Base-by-base conservation (phyloP, 2,888 invertebrate genomes). In the Chydorus sphaericus region DNA sequence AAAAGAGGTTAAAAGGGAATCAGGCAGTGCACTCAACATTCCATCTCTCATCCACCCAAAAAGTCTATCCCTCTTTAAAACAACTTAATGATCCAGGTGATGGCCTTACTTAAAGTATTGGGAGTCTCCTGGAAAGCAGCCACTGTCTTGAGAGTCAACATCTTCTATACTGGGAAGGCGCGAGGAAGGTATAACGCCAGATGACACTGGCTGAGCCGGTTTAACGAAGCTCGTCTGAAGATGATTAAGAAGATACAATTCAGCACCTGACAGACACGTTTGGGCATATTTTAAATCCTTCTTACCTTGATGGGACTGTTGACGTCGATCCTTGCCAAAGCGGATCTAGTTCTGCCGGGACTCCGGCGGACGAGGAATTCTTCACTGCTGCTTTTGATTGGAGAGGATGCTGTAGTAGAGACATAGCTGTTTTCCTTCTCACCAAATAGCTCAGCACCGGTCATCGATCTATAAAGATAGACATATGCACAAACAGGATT, bases 131-230 rank as follows among this genome's bases (percentile, higher is more conserved):
- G 44, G 44, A 44, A 44, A 44, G 44, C 44, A 44, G 20, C 44
- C 44, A 44, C 44, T 44, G 44, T 44, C 44, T 44, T 44, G 44
- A 44, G 44, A 44, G 44, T 44, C 44, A 44, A 44, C 44, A 44
- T 44, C 44, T 23, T 44, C 44, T 44, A 44, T 44, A 26, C 44
- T 44, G 5, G 44, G 44, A 44, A 44, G 44, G 26, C 44, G 44
- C 28, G 44, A 14, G 26, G 44, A 44, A 5, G 44, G 11, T 8
- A 44, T 44, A n/a, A n/a, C n/a, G 11, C 26, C 44, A 44, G 44
- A 44, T 14, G 44, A 44, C 44, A 44, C 44, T 11, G 44, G 44
- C 44, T 44, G 44, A 23, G 44, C 26, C 11, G 44, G 44, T 28
- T 44, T 44, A 44, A 28, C 44, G 44, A 44, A 44, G 44, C 26